Conservation (phyloP, 1,140 invertebrate genomes). For the Hyles vespertilio region DNA sequence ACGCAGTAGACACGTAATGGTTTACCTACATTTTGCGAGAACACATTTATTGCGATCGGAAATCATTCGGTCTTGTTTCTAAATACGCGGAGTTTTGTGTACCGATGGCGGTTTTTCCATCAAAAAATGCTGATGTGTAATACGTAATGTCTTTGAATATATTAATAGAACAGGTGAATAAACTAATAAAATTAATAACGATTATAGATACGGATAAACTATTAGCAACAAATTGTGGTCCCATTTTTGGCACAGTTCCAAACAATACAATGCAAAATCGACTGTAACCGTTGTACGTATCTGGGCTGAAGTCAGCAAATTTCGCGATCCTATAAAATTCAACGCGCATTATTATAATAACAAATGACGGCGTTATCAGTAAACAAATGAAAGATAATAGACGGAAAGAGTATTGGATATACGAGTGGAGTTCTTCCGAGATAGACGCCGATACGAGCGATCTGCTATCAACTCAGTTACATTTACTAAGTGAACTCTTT, state of each 20-base stretch:
- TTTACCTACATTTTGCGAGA: conserved; percentile 34
- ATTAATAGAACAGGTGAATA: conserved; percentile 37
- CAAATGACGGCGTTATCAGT: conserved; percentile 2
- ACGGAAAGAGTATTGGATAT: too few species aligned
- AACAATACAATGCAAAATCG: conserved; percentile 17
- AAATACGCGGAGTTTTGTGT: conserved; percentile 22
- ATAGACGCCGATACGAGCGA: too few species aligned
- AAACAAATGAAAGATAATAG: conserved; percentile 5
- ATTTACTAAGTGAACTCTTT: too few species aligned
- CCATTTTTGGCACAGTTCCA: conserved; percentile 33
- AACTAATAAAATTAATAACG: conserved; percentile 38
- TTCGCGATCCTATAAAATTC: conserved; percentile 6
- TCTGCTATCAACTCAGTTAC: too few species aligned
- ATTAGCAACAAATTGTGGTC: conserved; percentile 33
- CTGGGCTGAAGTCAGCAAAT: conserved; percentile 11
- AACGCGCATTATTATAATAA: conserved; percentile 1
- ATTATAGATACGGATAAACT: conserved; percentile 32
- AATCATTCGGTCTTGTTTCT: conserved; percentile 38
- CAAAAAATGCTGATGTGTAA: conserved; percentile 1
- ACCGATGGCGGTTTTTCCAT: neutral
- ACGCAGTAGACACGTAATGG: conserved; percentile 33
- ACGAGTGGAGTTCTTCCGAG: too few species aligned
- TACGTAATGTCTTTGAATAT: conserved; percentile 16
- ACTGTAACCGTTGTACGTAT: conserved; percentile 9
- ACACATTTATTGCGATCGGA: conserved; percentile 45